Evolutionary conservation across 2,888 invertebrate genomes (phyloP).

Genomic region (Mythimna pallens): DNA sequence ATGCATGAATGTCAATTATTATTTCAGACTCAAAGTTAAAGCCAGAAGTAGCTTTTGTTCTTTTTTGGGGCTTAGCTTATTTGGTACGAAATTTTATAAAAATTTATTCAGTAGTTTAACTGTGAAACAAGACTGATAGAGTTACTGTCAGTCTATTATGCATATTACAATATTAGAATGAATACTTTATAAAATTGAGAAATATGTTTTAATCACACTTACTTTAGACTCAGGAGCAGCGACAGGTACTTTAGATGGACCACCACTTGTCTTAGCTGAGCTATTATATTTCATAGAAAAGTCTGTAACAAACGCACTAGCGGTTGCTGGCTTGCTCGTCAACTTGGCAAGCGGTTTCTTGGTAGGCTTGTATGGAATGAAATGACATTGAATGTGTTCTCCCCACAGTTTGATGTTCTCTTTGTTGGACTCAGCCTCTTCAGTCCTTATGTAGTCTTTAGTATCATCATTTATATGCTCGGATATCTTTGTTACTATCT

Average conservation of each 20-base stretch:
- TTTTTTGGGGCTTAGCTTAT: no score
- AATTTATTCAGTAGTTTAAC: no score
- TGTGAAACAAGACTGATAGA: no score
- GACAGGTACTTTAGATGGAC: slow-evolving; percentile 59
- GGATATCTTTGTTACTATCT: slow-evolving; percentile 88
- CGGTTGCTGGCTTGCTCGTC: slow-evolving; percentile 79
- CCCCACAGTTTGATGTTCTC: slow-evolving; percentile 85
- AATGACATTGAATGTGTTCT: slow-evolving; percentile 84
- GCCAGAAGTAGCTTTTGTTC: no score
- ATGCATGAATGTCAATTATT: no score
- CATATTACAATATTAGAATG: no score
- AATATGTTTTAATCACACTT: slow-evolving; percentile 42
- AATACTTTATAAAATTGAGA: not conserved
- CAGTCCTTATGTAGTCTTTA: slow-evolving; percentile 83
- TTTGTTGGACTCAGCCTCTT: slow-evolving; percentile 75
- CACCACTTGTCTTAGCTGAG: slow-evolving; percentile 46
- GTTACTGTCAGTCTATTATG: no score
- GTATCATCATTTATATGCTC: slow-evolving; percentile 86
- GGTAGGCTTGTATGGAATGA: slow-evolving; percentile 81
- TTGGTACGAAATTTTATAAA: no score
- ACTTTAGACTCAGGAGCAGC: slow-evolving; percentile 75
- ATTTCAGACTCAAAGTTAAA: no score
- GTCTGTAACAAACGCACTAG: slow-evolving; percentile 83
- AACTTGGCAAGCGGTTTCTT: slow-evolving; percentile 83
- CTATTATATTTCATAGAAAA: slow-evolving; percentile 87